These are phyloP conservation scores for Villa cingulata DNA, from an alignment of 2,888 invertebrate genomes.

Conservation along the genomic window DNA sequence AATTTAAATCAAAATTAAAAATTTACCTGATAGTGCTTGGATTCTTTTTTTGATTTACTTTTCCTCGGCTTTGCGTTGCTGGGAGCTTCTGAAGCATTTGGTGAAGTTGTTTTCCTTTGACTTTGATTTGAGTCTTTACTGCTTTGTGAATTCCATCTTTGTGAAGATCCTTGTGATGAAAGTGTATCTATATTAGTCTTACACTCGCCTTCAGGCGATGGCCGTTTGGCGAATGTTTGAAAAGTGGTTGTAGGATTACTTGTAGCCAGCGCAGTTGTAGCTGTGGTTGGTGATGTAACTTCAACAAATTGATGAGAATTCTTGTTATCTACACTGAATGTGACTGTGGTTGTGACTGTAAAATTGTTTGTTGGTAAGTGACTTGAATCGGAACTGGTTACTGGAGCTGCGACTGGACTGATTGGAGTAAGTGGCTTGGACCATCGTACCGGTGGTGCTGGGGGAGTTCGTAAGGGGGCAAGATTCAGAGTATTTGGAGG, in stretches of 20 bases:
- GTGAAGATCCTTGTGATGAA: constrained; percentile 48
- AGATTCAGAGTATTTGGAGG: constrained; percentile 73
- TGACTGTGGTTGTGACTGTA: constrained; percentile 75
- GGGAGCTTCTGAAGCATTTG: constrained; percentile 32
- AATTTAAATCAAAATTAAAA: not conserved
- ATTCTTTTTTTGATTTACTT: constrained; percentile 45
- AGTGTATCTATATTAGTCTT: constrained; percentile 37
- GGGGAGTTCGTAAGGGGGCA: constrained; percentile 44
- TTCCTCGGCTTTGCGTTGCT: constrained; percentile 39
- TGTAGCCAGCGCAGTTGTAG: constrained; percentile 20
- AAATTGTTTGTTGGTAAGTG: constrained; percentile 53
- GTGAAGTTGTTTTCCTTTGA: constrained; percentile 36
- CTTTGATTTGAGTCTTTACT: constrained; percentile 44
- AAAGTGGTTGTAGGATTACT: constrained; percentile 26
- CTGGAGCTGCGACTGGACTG: constrained; percentile 26
- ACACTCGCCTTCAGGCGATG: constrained; percentile 52
- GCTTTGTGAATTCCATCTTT: constrained; percentile 34
- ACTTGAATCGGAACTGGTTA: constrained; percentile 25
- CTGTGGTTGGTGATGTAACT: constrained; percentile 28
- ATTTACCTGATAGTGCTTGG: constrained; percentile 57
- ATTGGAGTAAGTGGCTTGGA: constrained; percentile 56
- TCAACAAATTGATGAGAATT: constrained; percentile 29
- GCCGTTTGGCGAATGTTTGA: constrained; percentile 53
- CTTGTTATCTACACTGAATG: constrained; percentile 50
- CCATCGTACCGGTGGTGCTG: constrained; percentile 76